A percentile compares a stretch with the other conserved stretches of the same genome.
These are phyloP conservation scores for Flabesymbios commensalis DNA, from an alignment of 2,888 invertebrate species.

Conservation along the genomic window DNA sequence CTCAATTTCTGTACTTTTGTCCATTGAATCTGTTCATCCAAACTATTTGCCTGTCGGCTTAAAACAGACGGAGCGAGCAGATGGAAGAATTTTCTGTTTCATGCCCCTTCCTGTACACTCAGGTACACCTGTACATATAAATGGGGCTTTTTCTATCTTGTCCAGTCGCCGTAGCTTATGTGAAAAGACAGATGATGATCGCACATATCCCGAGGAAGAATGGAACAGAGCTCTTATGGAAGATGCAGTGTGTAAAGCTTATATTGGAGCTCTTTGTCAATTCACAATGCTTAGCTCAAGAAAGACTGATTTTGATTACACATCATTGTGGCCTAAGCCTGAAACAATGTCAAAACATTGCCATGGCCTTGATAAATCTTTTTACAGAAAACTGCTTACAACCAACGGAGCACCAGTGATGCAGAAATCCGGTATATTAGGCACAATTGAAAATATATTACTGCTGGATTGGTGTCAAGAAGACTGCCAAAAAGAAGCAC, in stretches of 20 bases:
- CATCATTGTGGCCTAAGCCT: constrained; percentile 32
- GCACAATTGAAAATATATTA: no score
- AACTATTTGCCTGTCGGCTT: constrained; percentile 18
- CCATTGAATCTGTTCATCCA: constrained; percentile 19
- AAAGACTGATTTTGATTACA: constrained; percentile 3
- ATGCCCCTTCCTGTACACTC: constrained; percentile 41
- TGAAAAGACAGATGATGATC: constrained; percentile 45
- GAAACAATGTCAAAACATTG: constrained; percentile 3
- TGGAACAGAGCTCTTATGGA: constrained; percentile 41
- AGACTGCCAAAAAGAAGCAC: no score
- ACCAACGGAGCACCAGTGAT: constrained; percentile 1
- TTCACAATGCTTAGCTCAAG: constrained; percentile 17
- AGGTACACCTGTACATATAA: constrained; percentile 47
- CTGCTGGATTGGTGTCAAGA: no score
- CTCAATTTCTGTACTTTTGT: constrained; percentile 40
- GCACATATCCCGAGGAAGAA: constrained; percentile 19
- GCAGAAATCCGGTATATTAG: no score
- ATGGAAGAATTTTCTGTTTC: constrained; percentile 16
- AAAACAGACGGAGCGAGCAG: neutral
- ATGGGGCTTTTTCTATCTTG: constrained; percentile 49
- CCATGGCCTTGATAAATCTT: constrained; percentile 13
- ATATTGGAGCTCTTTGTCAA: constrained; percentile 29
- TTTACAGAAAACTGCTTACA: constrained; percentile 14
- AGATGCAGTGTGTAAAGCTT: constrained; percentile 35
- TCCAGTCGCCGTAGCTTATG: constrained; percentile 42